Conservation (phyloP, 2,797 vertebrate genomes). For the Heliangelus exortis region DNA sequence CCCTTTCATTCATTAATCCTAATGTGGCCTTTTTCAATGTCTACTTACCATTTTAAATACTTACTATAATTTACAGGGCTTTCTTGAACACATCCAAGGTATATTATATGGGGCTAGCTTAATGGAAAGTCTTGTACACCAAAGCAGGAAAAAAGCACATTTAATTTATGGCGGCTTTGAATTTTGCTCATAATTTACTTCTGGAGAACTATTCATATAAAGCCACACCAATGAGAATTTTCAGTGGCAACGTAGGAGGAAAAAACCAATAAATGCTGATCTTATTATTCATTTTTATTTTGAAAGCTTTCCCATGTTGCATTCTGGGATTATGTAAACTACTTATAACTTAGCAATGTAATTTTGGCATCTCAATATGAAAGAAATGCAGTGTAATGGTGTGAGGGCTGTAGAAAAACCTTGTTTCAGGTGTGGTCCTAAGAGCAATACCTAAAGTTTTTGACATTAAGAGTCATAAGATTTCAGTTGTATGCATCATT, state of each 20-base stretch:
- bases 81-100: conserved; percentile 83
- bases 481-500: not conserved
- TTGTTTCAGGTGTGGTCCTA: conserved; percentile 16
- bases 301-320: conserved; percentile 60
- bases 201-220: conserved; percentile 74
- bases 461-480: not conserved
- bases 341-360: conserved; percentile 44
- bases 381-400: conserved; percentile 30
- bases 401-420: not conserved
- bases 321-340: conserved; percentile 71
- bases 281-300: conserved; percentile 69
- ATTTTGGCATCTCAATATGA: not conserved
- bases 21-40: conserved; percentile 84
- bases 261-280: conserved; percentile 71
- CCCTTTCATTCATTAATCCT: conserved; percentile 85
- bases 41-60: conserved; percentile 87
- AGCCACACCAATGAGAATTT: conserved; percentile 74
- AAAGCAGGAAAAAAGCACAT: conserved; percentile 75
- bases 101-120: conserved; percentile 84
- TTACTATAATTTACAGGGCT: conserved; percentile 84
- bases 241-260: conserved; percentile 61
- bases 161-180: conserved; percentile 82
- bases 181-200: conserved; percentile 83
- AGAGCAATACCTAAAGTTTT: not conserved
- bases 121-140: conserved; percentile 85